Evolutionary conservation across 2,888 invertebrate genomes (phyloP).

Genomic region (Hypomecis atomaria): DNA sequence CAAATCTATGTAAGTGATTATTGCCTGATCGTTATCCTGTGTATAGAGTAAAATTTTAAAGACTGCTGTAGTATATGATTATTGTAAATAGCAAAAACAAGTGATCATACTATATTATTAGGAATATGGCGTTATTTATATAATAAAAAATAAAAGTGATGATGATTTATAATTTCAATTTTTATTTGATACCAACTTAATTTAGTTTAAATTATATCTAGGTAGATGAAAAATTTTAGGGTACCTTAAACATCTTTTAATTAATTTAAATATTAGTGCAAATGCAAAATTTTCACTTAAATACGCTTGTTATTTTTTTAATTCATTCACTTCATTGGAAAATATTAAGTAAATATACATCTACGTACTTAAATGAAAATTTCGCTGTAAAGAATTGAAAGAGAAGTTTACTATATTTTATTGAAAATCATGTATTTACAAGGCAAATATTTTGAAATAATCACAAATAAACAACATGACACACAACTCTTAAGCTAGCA

Average conservation of each 20-base stretch:
- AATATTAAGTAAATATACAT: background rate
- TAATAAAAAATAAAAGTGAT: slow-evolving; percentile 80
- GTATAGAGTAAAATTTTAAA: slow-evolving; percentile 85
- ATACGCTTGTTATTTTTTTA: background rate
- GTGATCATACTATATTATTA: slow-evolving; percentile 83
- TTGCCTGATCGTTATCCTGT: slow-evolving; percentile 83
- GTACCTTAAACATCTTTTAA: background rate
- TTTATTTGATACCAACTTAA: slow-evolving; percentile 54
- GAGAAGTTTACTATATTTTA: no score
- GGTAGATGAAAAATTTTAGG: slow-evolving; percentile 5
- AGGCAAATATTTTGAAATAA: no score
- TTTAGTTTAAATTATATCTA: background rate
- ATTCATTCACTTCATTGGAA: background rate
- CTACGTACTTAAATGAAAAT: background rate
- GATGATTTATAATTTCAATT: slow-evolving; percentile 73
- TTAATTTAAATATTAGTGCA: background rate
- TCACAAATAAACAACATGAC: no score
- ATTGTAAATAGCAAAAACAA: slow-evolving; percentile 83
- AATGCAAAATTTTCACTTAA: background rate
- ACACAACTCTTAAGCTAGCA: no score
- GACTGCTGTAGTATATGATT: slow-evolving; percentile 85
- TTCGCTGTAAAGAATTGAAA: background rate
- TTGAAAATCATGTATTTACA: no score
- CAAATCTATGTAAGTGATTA: slow-evolving; percentile 82
- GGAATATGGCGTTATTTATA: slow-evolving; percentile 83